Evolutionary conservation across 2,888 invertebrate species (phyloP), one percentile per base, ranked within the genome.

Genomic region (Merodon equestris): DNA sequence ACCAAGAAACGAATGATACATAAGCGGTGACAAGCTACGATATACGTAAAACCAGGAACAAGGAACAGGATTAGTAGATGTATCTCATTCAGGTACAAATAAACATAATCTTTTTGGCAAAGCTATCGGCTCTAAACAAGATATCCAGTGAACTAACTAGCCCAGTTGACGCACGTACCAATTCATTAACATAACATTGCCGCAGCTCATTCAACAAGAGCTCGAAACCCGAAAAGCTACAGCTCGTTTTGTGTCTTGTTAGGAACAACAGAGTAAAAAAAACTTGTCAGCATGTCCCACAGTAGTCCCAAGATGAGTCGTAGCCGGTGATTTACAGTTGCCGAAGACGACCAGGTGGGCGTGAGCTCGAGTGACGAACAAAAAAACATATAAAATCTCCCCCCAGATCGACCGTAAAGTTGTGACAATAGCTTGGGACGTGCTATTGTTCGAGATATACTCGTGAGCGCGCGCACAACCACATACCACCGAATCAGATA

Each of bases 151-250:
- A 27, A 27, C 27, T 27, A 27, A 27, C 27, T 7, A 27, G n/a
- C n/a, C n/a, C 56, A 61, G 40, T 60, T 74, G 68, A 74, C 50
- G 56, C 74, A 68, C 61, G 50, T 56, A 61, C 61, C 18, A 36
- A 27, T 60, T 56, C 45, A 68, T 74, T 74, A 61, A 50, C 67
- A 67, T 67, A 56, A 56, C 38, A 40, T 44, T 38, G 34, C 14
- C 13, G 42, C 47, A 38, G 19, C 64, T 12, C 50, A 51, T 18
- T 10, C 27, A 67, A 36, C 34, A 44, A 42, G 38, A 13, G 45
- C 4, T 34, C 5, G 38, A 36, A 18, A 27, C 40, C 10, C 7
- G 36, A 18, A 53, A 19, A 18, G 17, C 18, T 10, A 36, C 50
- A 51, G 10, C 9, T 15, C 40, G 38, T 18, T 15, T 40, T 10